Evolutionary conservation across 2,113 vertebrate genomes (phyloP), one percentile per base, ranked within the genome.

Genomic region (Hippocampus abdominalis): DNA sequence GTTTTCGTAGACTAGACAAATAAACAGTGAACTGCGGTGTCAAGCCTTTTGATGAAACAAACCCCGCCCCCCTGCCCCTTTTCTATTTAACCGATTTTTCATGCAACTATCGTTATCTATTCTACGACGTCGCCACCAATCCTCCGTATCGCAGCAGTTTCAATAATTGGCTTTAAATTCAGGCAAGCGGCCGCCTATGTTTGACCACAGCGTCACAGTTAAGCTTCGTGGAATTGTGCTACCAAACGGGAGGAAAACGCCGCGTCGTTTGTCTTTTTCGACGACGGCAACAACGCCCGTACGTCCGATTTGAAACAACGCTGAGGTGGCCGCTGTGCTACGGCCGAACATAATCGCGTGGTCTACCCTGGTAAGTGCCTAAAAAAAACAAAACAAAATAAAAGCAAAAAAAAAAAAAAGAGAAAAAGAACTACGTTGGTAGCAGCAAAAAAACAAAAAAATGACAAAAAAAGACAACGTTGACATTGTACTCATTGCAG

Each of bases 1-100:
- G 94, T 84, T 93, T 94, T 94, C 93, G 94, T 98, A 98, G 95
- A 94, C 87, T 98, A 98, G 95, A 95, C 78, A 73, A 88, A 91
- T 91, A 92, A 36, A 91, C 93, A 93, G 94, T 97, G 92, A 98
- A 53, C 90, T 94, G 95, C 91, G 92, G 90, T 95, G 96, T 98
- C 94, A 64, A 92, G 91, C 89, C 89, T 96, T 93, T 96, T 95
- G 93, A 93, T 89, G 91, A 95, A 93, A 95, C 95, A 96, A 95
- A 95, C 91, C 71, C 67, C 46, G 94, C 91, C 73, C 93, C 82
- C 72, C 10, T 6, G 5, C 12, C 51, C 40, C 15, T 95, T 96
- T 95, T 91, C 88, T 92, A 97, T 95, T 95, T 95, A 94, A 97
- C 86, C 93, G 92, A 89, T 93, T 94, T 96, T 92, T 92, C 88